Evolutionary conservation across 2,888 invertebrate species (phyloP).

Genomic region (Sphecodes monilicornis): DNA sequence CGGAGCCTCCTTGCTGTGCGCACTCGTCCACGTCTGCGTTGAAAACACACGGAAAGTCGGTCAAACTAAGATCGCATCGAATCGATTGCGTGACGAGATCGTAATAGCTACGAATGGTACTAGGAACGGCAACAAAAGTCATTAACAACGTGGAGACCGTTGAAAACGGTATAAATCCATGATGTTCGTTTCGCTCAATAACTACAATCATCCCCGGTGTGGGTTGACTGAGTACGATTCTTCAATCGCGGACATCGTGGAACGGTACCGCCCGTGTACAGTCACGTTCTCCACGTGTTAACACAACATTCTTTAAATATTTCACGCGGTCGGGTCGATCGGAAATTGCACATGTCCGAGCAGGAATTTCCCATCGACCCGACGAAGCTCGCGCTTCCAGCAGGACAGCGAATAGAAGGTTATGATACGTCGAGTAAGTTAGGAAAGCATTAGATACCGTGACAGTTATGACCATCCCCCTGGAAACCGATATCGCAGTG

Average conservation of each 20-base stretch:
- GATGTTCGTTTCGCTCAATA: not conserved
- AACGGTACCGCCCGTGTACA: not conserved
- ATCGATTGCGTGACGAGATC: not conserved
- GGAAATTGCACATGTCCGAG: constrained; percentile 25
- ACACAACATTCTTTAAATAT: constrained; percentile 38
- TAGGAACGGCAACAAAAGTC: not conserved
- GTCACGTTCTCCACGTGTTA: constrained; percentile 24
- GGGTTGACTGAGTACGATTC: not conserved
- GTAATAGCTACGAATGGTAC: not conserved
- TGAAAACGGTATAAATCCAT: not conserved
- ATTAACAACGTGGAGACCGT: not conserved
- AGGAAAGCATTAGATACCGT: constrained; percentile 85
- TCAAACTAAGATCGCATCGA: not conserved
- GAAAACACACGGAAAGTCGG: constrained; percentile 1
- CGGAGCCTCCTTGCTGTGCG: constrained; percentile 90
- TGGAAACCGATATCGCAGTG: constrained; percentile 96
- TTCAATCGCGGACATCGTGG: not conserved
- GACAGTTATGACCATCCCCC: constrained; percentile 92
- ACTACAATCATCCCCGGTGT: not conserved
- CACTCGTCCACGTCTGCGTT: constrained; percentile 93
- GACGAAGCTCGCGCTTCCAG: constrained; percentile 5
- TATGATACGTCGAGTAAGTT: constrained; percentile 35
- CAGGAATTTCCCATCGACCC: constrained; percentile 37
- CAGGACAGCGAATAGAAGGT: constrained; percentile 12
- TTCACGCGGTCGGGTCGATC: constrained; percentile 34